Evolutionary conservation across 92 coral and sea anemone genomes (phyloP).

Genomic region (Paramuricea clavata): DNA sequence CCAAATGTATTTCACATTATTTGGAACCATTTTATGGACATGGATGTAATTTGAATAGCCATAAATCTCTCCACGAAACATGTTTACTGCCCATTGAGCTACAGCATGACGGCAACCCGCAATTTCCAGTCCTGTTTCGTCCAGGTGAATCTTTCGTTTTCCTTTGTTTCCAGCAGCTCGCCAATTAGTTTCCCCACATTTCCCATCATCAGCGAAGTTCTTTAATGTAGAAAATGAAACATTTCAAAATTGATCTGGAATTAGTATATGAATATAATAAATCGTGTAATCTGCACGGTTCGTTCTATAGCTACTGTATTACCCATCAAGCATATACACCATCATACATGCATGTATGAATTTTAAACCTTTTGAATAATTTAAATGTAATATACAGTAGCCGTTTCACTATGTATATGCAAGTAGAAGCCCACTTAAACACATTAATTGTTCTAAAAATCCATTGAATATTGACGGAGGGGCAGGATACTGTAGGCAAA

Average conservation of each 20-base stretch:
- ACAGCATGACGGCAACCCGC: conserved; percentile 71
- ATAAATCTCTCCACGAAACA: conserved; percentile 74
- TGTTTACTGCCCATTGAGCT: conserved; percentile 75
- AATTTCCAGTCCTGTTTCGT: conserved; percentile 11
- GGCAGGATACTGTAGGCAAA: too few relatives aligned
- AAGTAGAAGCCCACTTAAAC: too few relatives aligned
- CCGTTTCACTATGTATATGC: too few relatives aligned
- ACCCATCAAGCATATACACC: background rate
- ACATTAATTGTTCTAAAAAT: too few relatives aligned
- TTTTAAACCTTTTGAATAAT: too few relatives aligned
- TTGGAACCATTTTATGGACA: conserved; percentile 45
- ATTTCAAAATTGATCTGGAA: background rate
- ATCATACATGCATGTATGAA: too few relatives aligned
- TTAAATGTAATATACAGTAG: too few relatives aligned
- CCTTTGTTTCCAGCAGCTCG: conserved; percentile 8
- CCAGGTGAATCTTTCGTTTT: background rate
- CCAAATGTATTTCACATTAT: conserved; percentile 56
- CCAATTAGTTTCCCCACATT: conserved; percentile 2
- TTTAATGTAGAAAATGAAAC: background rate
- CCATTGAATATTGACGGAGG: too few relatives aligned
- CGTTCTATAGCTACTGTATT: background rate
- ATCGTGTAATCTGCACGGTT: background rate
- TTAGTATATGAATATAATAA: too few relatives aligned
- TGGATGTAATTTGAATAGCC: conserved; percentile 75
- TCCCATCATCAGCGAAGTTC: background rate